Percentiles rank a stretch among this genome's conserved stretches.
These are phyloP conservation scores for Pangasius larnaudii DNA, from an alignment of 2,797 vertebrate species.

Conservation along the genomic window DNA sequence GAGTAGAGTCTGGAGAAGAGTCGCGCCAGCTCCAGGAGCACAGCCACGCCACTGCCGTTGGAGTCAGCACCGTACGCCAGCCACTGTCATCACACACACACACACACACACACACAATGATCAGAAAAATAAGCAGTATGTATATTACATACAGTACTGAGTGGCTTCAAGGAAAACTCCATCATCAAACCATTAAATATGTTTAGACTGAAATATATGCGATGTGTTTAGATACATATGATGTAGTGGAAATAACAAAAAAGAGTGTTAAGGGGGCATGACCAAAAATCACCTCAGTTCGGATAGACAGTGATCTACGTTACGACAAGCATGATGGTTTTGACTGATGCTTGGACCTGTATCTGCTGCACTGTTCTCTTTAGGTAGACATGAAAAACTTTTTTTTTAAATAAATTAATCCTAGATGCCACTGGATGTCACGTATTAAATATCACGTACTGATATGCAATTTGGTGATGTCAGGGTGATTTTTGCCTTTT, in stretches of 20 bases:
- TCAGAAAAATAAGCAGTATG: background rate
- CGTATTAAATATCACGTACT: background rate
- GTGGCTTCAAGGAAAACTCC: background rate
- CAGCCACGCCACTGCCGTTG: constrained; percentile 91
- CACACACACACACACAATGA: background rate
- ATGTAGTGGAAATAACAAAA: background rate
- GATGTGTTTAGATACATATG: background rate
- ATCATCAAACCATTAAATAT: background rate
- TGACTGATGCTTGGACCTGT: background rate
- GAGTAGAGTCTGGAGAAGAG: constrained; percentile 97
- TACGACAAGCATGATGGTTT: background rate
- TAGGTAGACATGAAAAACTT: background rate
- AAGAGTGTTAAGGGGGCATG: background rate
- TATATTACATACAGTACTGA: background rate
- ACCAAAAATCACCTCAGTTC: background rate
- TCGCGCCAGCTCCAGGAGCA: constrained; percentile 92
- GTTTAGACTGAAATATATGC: background rate
- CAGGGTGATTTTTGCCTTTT: background rate
- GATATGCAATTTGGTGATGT: background rate
- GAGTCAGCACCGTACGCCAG: constrained; percentile 95
- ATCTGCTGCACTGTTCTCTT: background rate
- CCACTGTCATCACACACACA: constrained; percentile 78
- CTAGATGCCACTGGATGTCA: background rate
- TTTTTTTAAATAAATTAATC: background rate
- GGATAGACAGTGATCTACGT: background rate